Percentiles rank a stretch among this genome's conserved stretches.
These are phyloP conservation scores for Ectemnius lituratus DNA, from an alignment of 2,888 invertebrate genomes.

Conservation along the genomic window DNA sequence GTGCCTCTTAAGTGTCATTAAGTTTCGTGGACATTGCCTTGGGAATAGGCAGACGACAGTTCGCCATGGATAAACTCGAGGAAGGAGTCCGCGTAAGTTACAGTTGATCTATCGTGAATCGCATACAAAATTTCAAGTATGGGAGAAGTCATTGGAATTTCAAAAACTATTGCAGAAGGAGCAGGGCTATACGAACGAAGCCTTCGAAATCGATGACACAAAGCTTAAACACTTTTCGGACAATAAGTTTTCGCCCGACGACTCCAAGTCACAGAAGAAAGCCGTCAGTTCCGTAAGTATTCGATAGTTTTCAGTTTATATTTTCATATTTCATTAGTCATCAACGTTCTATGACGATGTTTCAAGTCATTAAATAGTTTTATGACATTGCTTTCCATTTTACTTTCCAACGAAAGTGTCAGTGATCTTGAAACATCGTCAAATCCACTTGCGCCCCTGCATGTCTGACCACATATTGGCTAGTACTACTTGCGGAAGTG, in stretches of 20 bases:
- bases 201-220: slow-evolving; percentile 51
- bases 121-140: background rate
- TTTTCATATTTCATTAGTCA: too few relatives aligned
- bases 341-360: too few relatives aligned
- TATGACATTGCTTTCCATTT: too few relatives aligned
- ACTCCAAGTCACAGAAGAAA: slow-evolving; percentile 9
- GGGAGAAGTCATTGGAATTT: background rate
- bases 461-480: too few relatives aligned
- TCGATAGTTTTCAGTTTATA: too few relatives aligned
- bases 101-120: too few relatives aligned
- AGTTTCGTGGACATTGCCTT: background rate
- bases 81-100: slow-evolving; percentile 45
- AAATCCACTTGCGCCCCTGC: too few relatives aligned
- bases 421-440: too few relatives aligned
- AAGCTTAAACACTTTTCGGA: slow-evolving; percentile 23
- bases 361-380: too few relatives aligned
- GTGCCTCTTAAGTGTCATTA: background rate
- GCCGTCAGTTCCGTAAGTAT: slow-evolving; percentile 26
- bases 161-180: slow-evolving; percentile 42
- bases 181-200: slow-evolving; percentile 57
- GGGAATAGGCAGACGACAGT: background rate
- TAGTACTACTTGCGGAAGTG: too few relatives aligned
- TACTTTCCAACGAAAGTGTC: too few relatives aligned
- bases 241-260: slow-evolving; percentile 23
- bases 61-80: slow-evolving; percentile 35